Conservation (phyloP, 2,797 vertebrate genomes). For the Enteromius treurensis region DNA sequence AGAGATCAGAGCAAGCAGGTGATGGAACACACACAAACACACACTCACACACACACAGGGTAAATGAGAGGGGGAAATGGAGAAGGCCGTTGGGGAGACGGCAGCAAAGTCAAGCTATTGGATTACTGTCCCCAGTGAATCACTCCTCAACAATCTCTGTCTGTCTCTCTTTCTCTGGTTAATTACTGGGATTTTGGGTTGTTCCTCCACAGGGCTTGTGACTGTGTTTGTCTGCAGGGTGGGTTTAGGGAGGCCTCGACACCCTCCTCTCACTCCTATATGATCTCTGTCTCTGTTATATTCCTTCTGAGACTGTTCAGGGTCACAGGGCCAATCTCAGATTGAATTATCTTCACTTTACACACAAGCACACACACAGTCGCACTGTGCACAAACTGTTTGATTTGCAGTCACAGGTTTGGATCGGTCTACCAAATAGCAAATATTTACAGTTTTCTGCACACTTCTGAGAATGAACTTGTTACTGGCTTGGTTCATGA, state of each 20-base stretch:
- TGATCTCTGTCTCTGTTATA: background rate
- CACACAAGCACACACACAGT: background rate
- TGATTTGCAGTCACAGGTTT: background rate
- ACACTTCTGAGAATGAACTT: background rate
- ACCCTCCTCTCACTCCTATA: slow-evolving; percentile 1
- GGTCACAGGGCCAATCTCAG: slow-evolving; percentile 13
- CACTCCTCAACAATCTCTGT: slow-evolving; percentile 64
- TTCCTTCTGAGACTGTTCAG: background rate
- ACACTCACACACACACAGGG: background rate
- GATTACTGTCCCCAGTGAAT: slow-evolving; percentile 48
- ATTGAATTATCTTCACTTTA: slow-evolving; percentile 18
- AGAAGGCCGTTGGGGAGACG: slow-evolving; percentile 49
- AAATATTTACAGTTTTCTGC: background rate
- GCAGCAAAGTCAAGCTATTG: slow-evolving; percentile 47
- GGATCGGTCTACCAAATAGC: background rate
- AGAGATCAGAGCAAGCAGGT: slow-evolving; percentile 23
- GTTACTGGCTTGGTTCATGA: background rate
- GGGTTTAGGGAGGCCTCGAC: slow-evolving; percentile 36
- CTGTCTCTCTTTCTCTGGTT: slow-evolving; percentile 70
- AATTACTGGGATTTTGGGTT: slow-evolving; percentile 77
- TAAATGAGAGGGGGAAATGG: slow-evolving; percentile 35
- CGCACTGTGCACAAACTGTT: background rate
- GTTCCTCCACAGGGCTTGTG: slow-evolving; percentile 57
- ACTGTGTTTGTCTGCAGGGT: slow-evolving; percentile 53
- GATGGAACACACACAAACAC: slow-evolving; percentile 6